Conservation (phyloP, 1,140 invertebrate genomes). For the Ceratosolen solmsi region DNA sequence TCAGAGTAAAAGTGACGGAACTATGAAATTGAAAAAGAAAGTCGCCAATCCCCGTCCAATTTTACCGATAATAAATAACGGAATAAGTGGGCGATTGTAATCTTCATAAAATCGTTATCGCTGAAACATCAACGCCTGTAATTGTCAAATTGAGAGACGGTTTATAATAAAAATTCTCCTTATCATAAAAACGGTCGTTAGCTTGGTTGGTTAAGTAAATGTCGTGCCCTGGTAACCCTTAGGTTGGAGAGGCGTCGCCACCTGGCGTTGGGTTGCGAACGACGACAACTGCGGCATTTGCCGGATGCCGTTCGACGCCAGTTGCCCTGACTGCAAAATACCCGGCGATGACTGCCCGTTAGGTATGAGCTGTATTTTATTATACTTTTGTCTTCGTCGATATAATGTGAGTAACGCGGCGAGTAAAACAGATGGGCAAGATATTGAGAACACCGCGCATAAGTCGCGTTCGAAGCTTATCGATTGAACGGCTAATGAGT, state of each 20-base stretch:
- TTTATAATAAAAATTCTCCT: too few species aligned
- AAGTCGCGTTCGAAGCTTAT: background rate
- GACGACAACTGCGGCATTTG: conserved; percentile 99
- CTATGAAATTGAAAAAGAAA: too few species aligned
- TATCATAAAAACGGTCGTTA: background rate
- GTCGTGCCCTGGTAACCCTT: background rate
- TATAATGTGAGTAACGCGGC: background rate
- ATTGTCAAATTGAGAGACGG: too few species aligned
- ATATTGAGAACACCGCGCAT: background rate
- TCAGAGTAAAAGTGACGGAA: too few species aligned
- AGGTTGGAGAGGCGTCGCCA: conserved; percentile 96
- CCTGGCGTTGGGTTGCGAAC: conserved; percentile 99
- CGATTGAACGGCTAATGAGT: background rate
- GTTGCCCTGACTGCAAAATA: conserved; percentile 98
- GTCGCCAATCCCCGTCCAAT: too few species aligned
- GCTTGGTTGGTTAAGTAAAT: conserved; percentile 34
- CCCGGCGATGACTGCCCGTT: conserved; percentile 98
- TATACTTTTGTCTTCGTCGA: background rate
- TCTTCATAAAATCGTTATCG: too few species aligned
- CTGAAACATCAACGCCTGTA: too few species aligned
- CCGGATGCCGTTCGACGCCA: conserved; percentile 98
- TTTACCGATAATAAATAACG: too few species aligned
- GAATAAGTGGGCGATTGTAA: too few species aligned
- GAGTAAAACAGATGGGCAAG: background rate
- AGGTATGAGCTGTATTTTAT: conserved; percentile 69